Conservation (phyloP, 2,797 vertebrate species). For the Alectoris magna region DNA sequence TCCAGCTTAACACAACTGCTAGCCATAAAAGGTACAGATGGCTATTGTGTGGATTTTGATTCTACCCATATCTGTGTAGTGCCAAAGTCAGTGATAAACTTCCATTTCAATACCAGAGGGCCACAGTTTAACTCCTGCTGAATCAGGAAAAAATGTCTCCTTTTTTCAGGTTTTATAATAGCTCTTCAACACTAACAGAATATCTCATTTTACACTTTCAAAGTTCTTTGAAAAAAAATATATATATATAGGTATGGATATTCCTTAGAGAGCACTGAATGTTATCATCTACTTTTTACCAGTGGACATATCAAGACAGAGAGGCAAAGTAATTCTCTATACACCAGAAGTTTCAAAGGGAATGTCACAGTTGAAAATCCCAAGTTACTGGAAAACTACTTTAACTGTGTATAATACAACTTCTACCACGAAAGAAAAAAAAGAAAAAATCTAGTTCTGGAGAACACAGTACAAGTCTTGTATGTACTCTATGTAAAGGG, state of each 20-base stretch:
- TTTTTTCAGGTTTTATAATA: not conserved
- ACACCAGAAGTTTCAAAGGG: not conserved
- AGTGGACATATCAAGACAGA: not conserved
- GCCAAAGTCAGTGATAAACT: not conserved
- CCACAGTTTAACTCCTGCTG: not conserved
- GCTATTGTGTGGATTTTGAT: not conserved
- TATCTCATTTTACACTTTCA: not conserved
- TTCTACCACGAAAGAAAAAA: not conserved
- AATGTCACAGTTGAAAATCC: not conserved
- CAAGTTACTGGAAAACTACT: not conserved
- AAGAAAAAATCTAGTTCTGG: not conserved
- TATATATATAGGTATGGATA: accelerated
- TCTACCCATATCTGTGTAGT: not conserved
- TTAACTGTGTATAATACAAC: not conserved
- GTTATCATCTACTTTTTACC: not conserved
- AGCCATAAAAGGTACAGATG: not conserved
- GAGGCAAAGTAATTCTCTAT: not conserved
- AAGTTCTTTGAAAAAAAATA: not conserved
- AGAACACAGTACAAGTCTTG: not conserved
- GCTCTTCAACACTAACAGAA: not conserved
- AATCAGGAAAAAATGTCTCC: not conserved
- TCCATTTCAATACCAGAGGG: not conserved
- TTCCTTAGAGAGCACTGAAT: not conserved
- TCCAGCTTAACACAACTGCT: not conserved
- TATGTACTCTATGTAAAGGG: not conserved